Evolutionary conservation across 2,888 invertebrate species (phyloP).

Genomic region (Norana najaformis): DNA sequence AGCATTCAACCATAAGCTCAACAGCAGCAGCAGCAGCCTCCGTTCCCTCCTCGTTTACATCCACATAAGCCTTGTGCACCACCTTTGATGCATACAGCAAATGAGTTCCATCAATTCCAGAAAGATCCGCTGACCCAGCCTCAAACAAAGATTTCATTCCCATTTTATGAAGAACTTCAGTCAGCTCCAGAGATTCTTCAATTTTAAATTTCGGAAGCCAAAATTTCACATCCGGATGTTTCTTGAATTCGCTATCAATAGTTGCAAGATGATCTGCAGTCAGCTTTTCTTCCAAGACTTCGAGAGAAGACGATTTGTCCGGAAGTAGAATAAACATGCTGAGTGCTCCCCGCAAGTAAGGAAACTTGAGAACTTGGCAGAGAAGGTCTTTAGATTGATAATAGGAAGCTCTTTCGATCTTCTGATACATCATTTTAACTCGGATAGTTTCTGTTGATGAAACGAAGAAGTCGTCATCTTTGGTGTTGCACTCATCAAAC

Average conservation of each 20-base stretch:
- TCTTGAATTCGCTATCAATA: slow-evolving; percentile 23
- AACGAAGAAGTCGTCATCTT: slow-evolving; percentile 46
- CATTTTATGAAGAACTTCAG: slow-evolving; percentile 35
- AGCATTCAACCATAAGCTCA: neutral
- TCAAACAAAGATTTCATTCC: slow-evolving; percentile 47
- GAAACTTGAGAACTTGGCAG: slow-evolving; percentile 30
- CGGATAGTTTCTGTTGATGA: neutral
- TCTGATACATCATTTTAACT: slow-evolving; percentile 24
- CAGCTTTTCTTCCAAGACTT: slow-evolving; percentile 32
- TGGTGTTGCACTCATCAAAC: slow-evolving; percentile 70
- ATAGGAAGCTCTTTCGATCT: neutral
- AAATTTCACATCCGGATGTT: slow-evolving; percentile 34
- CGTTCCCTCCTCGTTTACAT: slow-evolving; percentile 51
- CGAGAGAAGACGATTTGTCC: slow-evolving; percentile 1
- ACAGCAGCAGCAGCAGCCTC: slow-evolving; percentile 52
- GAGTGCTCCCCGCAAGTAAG: slow-evolving; percentile 14
- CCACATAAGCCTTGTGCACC: slow-evolving; percentile 57
- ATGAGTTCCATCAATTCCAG: slow-evolving; percentile 50
- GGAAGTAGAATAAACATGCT: slow-evolving; percentile 32
- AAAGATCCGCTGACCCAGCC: slow-evolving; percentile 51
- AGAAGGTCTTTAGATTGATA: neutral
- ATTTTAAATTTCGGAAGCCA: slow-evolving; percentile 45
- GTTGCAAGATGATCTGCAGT: slow-evolving; percentile 30
- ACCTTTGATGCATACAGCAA: slow-evolving; percentile 52
- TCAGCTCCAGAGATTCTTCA: slow-evolving; percentile 39